Evolutionary conservation across 2,113 vertebrate species (phyloP).

Genomic region (Rhabdornis inornatus): DNA sequence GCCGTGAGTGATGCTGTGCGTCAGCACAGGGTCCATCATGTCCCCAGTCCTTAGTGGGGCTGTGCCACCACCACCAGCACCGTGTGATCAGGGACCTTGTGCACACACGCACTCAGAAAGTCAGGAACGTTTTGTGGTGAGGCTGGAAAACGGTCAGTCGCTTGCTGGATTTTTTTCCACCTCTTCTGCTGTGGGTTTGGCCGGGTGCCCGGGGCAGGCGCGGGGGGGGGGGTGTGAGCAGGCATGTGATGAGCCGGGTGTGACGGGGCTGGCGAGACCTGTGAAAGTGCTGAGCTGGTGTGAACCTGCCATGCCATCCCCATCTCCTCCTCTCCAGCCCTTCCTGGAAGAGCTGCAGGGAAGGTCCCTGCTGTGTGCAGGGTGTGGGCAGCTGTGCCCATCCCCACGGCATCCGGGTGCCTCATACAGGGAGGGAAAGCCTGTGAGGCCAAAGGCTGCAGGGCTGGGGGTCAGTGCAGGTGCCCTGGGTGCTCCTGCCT

Average conservation of each 20-base stretch:
- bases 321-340: conserved; percentile 6
- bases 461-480: not conserved
- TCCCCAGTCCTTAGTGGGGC: fast-evolving
- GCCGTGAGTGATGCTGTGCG: not conserved
- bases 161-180: not conserved
- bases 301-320: not conserved
- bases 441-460: not conserved
- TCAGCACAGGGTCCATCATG: fast-evolving
- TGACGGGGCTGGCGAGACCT: not conserved
- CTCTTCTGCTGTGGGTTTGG: conserved; percentile 23
- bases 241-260: conserved; percentile 28
- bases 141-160: not conserved
- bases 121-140: conserved; percentile 1
- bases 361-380: not conserved
- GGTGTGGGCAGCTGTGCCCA: not conserved
- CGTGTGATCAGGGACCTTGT: not conserved
- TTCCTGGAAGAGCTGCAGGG: conserved; percentile 33
- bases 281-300: conserved; percentile 58
- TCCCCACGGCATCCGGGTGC: not conserved
- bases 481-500: not conserved
- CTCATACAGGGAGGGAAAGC: not conserved
- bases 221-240: not conserved
- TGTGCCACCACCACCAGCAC: fast-evolving
- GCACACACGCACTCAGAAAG: not conserved
- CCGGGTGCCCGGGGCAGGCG: not conserved